These are phyloP conservation scores for Homalodisca vitripennis DNA, from an alignment of 1,140 invertebrate species.

Conservation along the genomic window DNA sequence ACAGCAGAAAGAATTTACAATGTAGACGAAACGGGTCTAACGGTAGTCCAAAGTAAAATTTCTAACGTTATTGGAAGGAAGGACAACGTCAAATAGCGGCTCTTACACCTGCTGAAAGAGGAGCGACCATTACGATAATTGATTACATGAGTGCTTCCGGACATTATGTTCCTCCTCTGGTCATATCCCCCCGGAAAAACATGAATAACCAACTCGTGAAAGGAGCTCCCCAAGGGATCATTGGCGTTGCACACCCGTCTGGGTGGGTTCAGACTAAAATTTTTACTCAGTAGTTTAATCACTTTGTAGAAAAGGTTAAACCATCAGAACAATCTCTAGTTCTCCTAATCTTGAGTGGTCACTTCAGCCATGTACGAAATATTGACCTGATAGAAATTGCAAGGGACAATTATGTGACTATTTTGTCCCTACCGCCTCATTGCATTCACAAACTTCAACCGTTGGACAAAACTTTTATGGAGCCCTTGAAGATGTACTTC, in stretches of 20 bases:
- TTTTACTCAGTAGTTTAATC: slow-evolving; percentile 42
- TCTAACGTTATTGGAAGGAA: slow-evolving; percentile 39
- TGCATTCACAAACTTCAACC: slow-evolving; percentile 41
- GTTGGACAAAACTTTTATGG: slow-evolving; percentile 43
- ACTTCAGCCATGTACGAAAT: slow-evolving; percentile 43
- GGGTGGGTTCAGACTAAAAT: slow-evolving; percentile 38
- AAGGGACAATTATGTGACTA: slow-evolving; percentile 37
- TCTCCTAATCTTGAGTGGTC: slow-evolving; percentile 42
- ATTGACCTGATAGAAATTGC: slow-evolving; percentile 38
- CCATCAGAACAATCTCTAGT: slow-evolving; percentile 38
- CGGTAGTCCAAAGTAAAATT: slow-evolving; percentile 29
- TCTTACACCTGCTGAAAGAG: slow-evolving; percentile 42
- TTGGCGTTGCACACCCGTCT: slow-evolving; percentile 43
- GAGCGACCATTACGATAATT: slow-evolving; percentile 40
- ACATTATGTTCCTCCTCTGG: slow-evolving; percentile 45
- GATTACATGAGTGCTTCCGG: slow-evolving; percentile 44
- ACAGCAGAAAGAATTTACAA: slow-evolving; percentile 42
- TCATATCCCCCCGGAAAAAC: slow-evolving; percentile 46
- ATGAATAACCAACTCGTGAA: slow-evolving; percentile 43
- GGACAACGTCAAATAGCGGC: slow-evolving; percentile 41
- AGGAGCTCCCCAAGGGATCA: slow-evolving; percentile 44
- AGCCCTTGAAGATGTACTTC: slow-evolving; percentile 30
- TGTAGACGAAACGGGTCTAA: slow-evolving; percentile 41
- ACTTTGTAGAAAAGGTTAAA: slow-evolving; percentile 37
- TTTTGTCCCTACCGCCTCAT: slow-evolving; percentile 43